Conservation (phyloP, 37 sponge, comb jelly and placozoan species). For the Spongilla lacustris region DNA sequence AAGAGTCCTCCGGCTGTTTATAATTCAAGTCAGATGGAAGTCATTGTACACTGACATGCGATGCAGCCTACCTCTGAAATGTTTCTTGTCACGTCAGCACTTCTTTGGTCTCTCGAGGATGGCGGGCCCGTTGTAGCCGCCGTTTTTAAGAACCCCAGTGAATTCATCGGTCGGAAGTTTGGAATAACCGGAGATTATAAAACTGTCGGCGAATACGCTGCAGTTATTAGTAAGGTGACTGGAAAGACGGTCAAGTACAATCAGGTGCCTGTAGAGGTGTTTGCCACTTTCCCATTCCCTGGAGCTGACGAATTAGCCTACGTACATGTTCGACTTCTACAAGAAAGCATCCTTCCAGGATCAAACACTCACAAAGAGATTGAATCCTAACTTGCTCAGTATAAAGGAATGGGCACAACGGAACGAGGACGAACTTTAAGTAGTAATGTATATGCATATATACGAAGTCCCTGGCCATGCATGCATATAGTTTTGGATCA, state of each 20-base stretch:
- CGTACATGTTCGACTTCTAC: constrained; percentile 78
- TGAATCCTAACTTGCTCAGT: constrained; percentile 49
- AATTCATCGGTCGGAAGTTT: constrained; percentile 71
- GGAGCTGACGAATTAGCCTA: constrained; percentile 63
- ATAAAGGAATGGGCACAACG: constrained; percentile 48
- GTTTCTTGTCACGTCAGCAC: too few relatives aligned
- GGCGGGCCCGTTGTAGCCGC: constrained; percentile 62
- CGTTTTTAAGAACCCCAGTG: constrained; percentile 48
- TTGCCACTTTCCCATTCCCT: constrained; percentile 67
- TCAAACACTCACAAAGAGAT: constrained; percentile 29
- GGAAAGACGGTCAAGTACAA: constrained; percentile 52
- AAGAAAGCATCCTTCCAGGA: constrained; percentile 26
- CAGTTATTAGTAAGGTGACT: constrained; percentile 44
- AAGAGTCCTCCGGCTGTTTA: too few relatives aligned
- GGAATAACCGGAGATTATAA: constrained; percentile 50
- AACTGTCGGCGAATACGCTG: constrained; percentile 52
- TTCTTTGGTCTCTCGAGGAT: too few relatives aligned
- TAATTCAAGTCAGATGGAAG: too few relatives aligned
- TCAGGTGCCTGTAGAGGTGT: constrained; percentile 45
- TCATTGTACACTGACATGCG: too few relatives aligned
- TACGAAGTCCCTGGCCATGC: too few relatives aligned
- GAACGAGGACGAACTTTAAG: constrained; percentile 38
- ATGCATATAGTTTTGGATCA: too few relatives aligned
- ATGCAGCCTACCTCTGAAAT: too few relatives aligned
- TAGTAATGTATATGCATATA: neutral